phyloP scores from a whole-genome alignment of 1,140 invertebrate genomes.

The Galendromus occidentalis region DNA sequence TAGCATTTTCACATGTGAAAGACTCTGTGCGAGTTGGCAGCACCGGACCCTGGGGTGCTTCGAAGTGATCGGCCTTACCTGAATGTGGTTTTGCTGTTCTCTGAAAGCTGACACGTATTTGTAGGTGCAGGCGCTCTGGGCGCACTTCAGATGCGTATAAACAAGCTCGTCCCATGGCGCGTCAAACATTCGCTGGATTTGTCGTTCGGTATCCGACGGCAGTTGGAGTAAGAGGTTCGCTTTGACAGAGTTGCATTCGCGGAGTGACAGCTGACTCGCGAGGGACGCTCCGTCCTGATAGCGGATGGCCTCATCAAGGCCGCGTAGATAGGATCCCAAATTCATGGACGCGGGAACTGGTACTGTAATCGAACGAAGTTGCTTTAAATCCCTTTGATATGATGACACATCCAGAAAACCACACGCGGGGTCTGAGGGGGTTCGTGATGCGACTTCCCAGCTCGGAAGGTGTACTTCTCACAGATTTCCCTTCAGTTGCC shows the following conservation, averaged over 20 bases:
- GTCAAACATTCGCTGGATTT: constrained; percentile 46
- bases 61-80: constrained; percentile 6
- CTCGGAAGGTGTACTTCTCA: too few species aligned
- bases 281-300: not conserved
- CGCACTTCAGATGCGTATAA: constrained; percentile 49
- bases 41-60: not conserved
- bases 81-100: constrained; percentile 1
- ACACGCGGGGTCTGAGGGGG: too few species aligned
- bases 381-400: too few species aligned
- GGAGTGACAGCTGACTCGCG: not conserved
- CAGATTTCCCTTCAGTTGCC: too few species aligned
- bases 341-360: too few species aligned
- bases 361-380: too few species aligned
- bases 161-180: constrained; percentile 58
- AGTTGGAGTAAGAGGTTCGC: not conserved
- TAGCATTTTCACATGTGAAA: not conserved
- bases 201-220: constrained; percentile 36
- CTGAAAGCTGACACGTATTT: constrained; percentile 6
- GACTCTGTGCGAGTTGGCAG: not conserved
- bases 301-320: not conserved
- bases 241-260: not conserved
- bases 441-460: too few species aligned
- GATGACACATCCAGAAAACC: too few species aligned
- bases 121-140: not conserved
- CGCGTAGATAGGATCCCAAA: not conserved